These are phyloP conservation scores for Cuniculus paca DNA, from an alignment of 2,797 vertebrate genomes.

Conservation along the genomic window DNA sequence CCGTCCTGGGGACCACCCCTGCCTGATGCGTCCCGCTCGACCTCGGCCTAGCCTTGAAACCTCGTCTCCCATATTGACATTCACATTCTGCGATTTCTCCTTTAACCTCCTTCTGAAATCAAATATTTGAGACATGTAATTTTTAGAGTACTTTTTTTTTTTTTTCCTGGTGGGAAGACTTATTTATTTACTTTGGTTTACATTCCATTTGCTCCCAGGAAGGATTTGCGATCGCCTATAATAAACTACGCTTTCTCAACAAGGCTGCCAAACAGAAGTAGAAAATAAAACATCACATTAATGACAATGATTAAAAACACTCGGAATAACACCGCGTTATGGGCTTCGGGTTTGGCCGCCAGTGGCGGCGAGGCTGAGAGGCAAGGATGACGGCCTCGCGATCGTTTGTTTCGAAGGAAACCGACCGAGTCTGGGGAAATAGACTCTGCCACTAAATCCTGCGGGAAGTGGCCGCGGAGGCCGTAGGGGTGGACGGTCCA, in stretches of 20 bases:
- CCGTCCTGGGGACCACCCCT: background rate
- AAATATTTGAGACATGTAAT: background rate
- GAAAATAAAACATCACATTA: background rate
- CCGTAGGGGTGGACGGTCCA: background rate
- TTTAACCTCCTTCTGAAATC: background rate
- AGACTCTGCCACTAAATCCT: background rate
- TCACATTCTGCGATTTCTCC: background rate
- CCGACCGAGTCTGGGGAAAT: background rate
- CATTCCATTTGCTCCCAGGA: background rate
- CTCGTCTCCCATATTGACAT: too few relatives aligned
- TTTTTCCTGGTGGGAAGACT: background rate
- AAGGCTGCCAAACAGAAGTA: background rate
- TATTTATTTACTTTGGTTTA: background rate
- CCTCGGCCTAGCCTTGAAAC: background rate
- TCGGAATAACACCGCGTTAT: rapidly evolving
- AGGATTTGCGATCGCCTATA: background rate
- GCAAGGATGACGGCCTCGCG: rapidly evolving
- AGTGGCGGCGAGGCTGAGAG: background rate
- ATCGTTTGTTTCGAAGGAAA: background rate
- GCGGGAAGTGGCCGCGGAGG: rapidly evolving
- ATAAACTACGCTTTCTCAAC: background rate
- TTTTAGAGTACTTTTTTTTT: background rate
- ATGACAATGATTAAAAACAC: background rate
- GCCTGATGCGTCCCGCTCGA: background rate
- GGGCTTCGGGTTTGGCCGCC: background rate